Conservation (phyloP, 2,113 vertebrate genomes). For the Petrocephalus zakoni region DNA sequence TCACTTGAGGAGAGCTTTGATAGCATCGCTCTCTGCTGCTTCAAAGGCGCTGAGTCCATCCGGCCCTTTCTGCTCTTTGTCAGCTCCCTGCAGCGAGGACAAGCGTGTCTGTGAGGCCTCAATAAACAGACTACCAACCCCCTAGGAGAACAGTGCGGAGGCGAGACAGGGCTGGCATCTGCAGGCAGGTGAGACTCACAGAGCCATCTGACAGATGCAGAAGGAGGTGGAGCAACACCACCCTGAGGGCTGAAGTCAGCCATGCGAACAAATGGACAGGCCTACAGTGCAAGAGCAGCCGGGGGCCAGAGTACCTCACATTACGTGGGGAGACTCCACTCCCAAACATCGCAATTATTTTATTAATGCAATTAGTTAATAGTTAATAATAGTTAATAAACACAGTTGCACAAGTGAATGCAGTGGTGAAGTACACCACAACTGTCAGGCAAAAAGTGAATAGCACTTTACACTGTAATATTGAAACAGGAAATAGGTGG, state of each 20-base stretch:
- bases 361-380: background rate
- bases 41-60: conserved; percentile 77
- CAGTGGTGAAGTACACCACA: background rate
- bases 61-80: conserved; percentile 78
- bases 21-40: conserved; percentile 72
- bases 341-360: background rate
- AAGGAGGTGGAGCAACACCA: background rate
- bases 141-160: background rate
- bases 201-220: background rate
- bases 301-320: background rate
- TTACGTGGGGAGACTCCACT: background rate
- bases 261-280: background rate
- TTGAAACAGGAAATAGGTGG: background rate
- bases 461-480: background rate
- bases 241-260: background rate
- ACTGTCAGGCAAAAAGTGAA: background rate
- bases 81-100: conserved; percentile 74
- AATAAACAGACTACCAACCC: background rate
- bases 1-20: conserved; percentile 91
- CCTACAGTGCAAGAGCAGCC: background rate
- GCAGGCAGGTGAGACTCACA: background rate
- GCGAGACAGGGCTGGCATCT: background rate
- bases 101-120: background rate
- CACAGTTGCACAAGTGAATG: background rate
- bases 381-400: background rate